Evolutionary conservation across 2,797 vertebrate species (phyloP).

Genomic region (Aldrovandia affinis): DNA sequence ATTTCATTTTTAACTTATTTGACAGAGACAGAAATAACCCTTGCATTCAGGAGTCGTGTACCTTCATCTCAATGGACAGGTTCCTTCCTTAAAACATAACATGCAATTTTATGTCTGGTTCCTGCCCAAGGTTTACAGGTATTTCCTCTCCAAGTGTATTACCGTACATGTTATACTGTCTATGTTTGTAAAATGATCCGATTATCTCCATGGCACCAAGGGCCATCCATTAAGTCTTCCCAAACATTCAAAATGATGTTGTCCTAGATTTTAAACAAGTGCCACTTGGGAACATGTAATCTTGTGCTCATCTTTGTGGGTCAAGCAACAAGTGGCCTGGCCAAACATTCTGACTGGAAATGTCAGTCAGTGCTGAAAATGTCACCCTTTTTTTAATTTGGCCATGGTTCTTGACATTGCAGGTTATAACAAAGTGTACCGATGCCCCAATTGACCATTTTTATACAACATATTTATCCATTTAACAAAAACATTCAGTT

Average conservation of each 20-base stretch:
- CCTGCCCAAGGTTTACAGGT: not conserved
- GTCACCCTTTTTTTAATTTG: not conserved
- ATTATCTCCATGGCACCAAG: slow-evolving; percentile 35
- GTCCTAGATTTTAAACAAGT: slow-evolving; percentile 1
- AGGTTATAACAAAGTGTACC: too few relatives aligned
- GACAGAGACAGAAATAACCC: not conserved
- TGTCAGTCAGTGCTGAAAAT: not conserved
- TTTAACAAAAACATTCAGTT: not conserved
- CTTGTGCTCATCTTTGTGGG: not conserved
- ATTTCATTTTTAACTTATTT: not conserved
- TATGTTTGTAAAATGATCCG: slow-evolving; percentile 17
- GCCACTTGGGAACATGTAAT: not conserved
- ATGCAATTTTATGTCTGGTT: too few relatives aligned
- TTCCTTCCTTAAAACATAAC: too few relatives aligned
- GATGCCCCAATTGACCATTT: too few relatives aligned
- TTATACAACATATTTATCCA: not conserved
- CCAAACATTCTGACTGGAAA: not conserved
- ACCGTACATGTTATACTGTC: not conserved
- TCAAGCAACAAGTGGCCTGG: not conserved
- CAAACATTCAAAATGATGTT: slow-evolving; percentile 39
- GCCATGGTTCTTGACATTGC: not conserved
- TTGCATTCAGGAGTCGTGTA: not conserved
- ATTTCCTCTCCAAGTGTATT: not conserved
- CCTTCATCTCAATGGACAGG: too few relatives aligned
- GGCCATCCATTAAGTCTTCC: slow-evolving; percentile 39